phyloP scores from a whole-genome alignment of 2,113 vertebrate genomes.

The Fulmarus glacialis region DNA sequence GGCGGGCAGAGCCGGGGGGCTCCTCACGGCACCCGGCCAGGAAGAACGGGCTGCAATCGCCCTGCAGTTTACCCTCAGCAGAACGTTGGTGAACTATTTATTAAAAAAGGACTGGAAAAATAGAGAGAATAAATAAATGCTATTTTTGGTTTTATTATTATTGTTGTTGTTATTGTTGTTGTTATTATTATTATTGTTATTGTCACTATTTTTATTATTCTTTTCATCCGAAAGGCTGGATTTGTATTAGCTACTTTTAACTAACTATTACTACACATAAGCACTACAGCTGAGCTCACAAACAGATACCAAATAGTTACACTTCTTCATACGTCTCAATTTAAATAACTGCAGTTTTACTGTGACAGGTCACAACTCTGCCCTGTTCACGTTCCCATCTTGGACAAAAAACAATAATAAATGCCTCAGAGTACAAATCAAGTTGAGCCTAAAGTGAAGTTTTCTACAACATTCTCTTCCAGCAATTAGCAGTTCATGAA shows the following conservation, averaged over 20 bases:
- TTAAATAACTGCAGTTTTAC: neutral
- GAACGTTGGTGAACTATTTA: neutral
- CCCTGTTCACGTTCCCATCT: neutral
- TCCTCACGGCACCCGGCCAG: too few relatives aligned
- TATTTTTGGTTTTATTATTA: neutral
- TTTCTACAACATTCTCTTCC: neutral
- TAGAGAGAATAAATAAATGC: neutral
- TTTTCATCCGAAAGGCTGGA: neutral
- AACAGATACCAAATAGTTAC: too few relatives aligned
- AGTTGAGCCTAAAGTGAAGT: neutral
- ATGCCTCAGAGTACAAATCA: neutral
- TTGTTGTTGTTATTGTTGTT: neutral
- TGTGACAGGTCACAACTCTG: neutral
- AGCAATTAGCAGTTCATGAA: neutral
- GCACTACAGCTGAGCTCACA: neutral
- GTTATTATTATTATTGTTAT: neutral
- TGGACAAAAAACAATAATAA: neutral
- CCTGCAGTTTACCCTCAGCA: neutral
- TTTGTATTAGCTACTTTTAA: neutral
- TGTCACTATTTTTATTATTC: too few relatives aligned
- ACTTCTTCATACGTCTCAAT: accelerated
- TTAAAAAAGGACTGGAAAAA: neutral
- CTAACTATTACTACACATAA: neutral
- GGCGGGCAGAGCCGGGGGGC: too few relatives aligned
- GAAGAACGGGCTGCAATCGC: neutral